These are phyloP conservation scores for Coenonympha glycerion DNA, from an alignment of 2,888 invertebrate species.

Conservation along the genomic window DNA sequence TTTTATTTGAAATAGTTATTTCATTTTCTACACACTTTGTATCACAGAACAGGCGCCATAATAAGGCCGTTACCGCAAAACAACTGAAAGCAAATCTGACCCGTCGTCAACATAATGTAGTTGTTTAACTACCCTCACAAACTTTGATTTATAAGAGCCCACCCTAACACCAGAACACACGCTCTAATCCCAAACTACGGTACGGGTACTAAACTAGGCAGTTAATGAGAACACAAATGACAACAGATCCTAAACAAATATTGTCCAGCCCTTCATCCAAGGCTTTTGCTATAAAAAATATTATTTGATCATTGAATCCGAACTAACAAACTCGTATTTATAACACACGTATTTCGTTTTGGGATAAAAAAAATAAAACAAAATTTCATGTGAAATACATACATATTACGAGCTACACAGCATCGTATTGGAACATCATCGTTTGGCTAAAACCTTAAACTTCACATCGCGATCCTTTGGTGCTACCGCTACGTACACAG, in stretches of 20 bases:
- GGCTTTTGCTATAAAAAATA: constrained; percentile 22
- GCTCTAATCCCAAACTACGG: constrained; percentile 21
- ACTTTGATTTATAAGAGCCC: constrained; percentile 16
- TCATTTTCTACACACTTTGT: no score
- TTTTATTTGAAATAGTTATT: no score
- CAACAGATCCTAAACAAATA: constrained; percentile 28
- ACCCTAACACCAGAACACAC: constrained; percentile 3
- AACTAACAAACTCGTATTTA: no score
- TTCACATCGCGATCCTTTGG: no score
- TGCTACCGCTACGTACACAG: no score
- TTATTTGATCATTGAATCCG: constrained; percentile 14
- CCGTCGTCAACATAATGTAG: not conserved
- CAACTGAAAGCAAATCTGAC: not conserved
- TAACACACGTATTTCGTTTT: no score
- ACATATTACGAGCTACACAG: no score
- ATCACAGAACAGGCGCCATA: no score
- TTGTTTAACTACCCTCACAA: not conserved
- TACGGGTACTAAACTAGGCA: constrained; percentile 12
- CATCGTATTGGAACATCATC: no score
- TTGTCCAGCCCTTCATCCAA: constrained; percentile 19
- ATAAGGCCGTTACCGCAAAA: not conserved
- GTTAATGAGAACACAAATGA: constrained; percentile 26
- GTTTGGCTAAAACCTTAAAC: no score
- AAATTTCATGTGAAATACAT: no score
- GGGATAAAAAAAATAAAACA: no score